Evolutionary conservation across 2,888 invertebrate species (phyloP), one percentile per base, ranked within the genome.

Genomic region (Archaeoteleia sp.): DNA sequence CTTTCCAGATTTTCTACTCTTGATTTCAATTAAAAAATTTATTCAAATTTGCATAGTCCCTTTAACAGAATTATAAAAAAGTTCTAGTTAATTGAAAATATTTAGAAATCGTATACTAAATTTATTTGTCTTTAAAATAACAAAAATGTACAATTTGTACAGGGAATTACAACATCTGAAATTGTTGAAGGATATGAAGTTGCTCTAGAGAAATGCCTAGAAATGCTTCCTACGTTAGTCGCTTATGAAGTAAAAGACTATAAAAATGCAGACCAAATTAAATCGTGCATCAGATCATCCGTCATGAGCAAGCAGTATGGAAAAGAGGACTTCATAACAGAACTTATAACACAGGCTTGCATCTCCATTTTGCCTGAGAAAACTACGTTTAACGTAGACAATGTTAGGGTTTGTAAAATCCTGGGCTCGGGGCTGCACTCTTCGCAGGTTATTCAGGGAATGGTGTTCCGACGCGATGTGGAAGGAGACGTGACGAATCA

Each of bases 271-370:
- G 88, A 89, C 6, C 91, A 92, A 74, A 93, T 97, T 0, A 88
- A 88, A 12, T 90, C 90, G 75, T 92, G 91, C 12, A 89, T 99
- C 40, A 90, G 88, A 71, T 90, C 97, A 0, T 87, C 97, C 0
- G 91, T 99, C 51, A 97, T 97, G 93, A 97, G 98, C 51, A 99
- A 99, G 86, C 98, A 99, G 82, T 97, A 95, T 87, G 98, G 98
- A 7, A 92, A 96, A 86, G 98, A 99, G 87, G 97, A 98, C 76
- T 94, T 97, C 78, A 87, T 99, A 8, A 89, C 96, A 12, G 90
- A 90, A 34, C 87, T 98, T 29, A 92, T 97, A n/a, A 89, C 93
- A 9, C 91, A 93, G 82, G 96, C 97, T 1, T 97, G 96, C 83
- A 91, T 95, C 67, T 93, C 94, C 1, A 94, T 97, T 74, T 84